Percentiles rank a stretch among this genome's conserved stretches.
phyloP scores from a whole-genome alignment of 2,797 vertebrate genomes.

The Notolepis coatsorum region DNA sequence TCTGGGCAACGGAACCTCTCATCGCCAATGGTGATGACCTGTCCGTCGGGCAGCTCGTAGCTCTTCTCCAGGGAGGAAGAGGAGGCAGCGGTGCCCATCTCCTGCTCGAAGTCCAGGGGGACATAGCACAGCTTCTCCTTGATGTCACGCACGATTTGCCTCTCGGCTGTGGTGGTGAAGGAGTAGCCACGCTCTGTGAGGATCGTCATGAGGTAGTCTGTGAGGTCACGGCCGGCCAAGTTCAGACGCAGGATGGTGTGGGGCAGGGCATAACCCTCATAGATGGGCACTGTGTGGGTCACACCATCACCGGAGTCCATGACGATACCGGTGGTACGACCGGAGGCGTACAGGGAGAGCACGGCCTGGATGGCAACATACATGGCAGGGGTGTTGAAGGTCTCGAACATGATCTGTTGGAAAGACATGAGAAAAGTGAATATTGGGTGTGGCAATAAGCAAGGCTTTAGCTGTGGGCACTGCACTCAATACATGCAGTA shows the following conservation, averaged over 20 bases:
- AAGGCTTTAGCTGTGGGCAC: too few species aligned
- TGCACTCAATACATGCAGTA: too few species aligned
- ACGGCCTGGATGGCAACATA: slow-evolving; percentile 90
- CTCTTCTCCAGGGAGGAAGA: slow-evolving; percentile 91
- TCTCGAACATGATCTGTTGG: slow-evolving; percentile 60
- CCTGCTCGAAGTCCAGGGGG: slow-evolving; percentile 90
- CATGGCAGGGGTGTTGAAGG: slow-evolving; percentile 78
- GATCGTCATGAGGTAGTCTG: too few species aligned
- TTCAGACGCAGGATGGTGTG: too few species aligned
- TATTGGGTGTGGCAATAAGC: too few species aligned
- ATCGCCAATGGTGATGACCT: slow-evolving; percentile 92
- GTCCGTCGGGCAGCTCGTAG: slow-evolving; percentile 90
- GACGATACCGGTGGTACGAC: slow-evolving; percentile 87
- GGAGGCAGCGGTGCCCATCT: slow-evolving; percentile 90
- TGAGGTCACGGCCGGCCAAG: too few species aligned
- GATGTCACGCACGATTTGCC: slow-evolving; percentile 92
- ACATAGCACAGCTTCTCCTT: slow-evolving; percentile 92
- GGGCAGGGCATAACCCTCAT: too few species aligned
- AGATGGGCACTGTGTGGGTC: too few species aligned
- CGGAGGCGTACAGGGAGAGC: slow-evolving; percentile 87
- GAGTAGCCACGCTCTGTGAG: too few species aligned
- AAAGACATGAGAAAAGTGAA: too few species aligned
- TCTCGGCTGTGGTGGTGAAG: slow-evolving; percentile 91
- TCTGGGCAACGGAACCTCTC: slow-evolving; percentile 91
- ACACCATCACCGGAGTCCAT: too few species aligned